Evolutionary conservation across 2,797 vertebrate species (phyloP), one percentile per base, ranked within the genome.

Genomic region (Urophycis tenuis): DNA sequence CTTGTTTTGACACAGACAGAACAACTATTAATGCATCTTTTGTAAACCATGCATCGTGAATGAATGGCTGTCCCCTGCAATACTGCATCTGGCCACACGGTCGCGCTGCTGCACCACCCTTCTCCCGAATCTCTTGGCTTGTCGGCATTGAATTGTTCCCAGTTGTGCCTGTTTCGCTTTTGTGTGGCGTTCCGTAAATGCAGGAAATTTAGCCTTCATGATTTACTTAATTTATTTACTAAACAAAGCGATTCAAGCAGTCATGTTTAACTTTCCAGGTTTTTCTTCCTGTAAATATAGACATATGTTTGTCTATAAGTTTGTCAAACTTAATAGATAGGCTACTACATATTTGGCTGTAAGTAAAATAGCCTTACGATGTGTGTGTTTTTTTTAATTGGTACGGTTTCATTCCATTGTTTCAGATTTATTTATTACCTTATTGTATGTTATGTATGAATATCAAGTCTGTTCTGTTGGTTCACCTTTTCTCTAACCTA

Each of bases 1-100:
- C 60, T 67, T 29, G 25, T 67, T 12, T 25, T 60, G n/a, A n/a
- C n/a, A 25, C 22, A 7, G 49, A 60, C 22, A 60, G 53, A 60
- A 5, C 17, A 29, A 64, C n/a, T 67, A 67, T 67, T 12, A 25
- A 29, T 67, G 60, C 60, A 14, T 67, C n/a, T 67, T 67, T 67
- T 29, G 25, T 67, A 67, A 67, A 67, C 60, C 60, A 29, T 29
- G 60, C 60, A 14, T 67, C 25, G 25, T 29, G 25, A 67, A 67
- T 67, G 60, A 67, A 29, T 31, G 29, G 3, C 53, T 74, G 71
- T 75, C 75, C 78, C 79, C 74, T 83, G 84, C 81, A 85, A 71
- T 87, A 79, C 81, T 81, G 80, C 84, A 49, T 77, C 70, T 78
- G 75, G 86, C 81, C 88, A 87, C 84, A 85, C 22, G 53, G 84